These are phyloP conservation scores for Pseudanteris insignis DNA, from an alignment of 2,888 invertebrate genomes.

Conservation along the genomic window DNA sequence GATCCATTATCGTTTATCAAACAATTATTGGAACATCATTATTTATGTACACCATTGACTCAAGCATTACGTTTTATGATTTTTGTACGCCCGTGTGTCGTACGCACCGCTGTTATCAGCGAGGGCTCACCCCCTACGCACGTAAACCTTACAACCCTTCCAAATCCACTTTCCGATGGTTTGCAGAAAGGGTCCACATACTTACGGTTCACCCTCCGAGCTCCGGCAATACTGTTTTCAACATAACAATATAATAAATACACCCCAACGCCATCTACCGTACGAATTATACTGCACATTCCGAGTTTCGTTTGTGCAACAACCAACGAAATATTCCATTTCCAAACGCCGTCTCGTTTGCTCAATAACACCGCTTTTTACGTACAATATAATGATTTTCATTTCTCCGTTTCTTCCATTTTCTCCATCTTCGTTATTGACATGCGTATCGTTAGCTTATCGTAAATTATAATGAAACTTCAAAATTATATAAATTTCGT, in stretches of 20 bases:
- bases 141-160: conserved; percentile 29
- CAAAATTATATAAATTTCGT: too few species aligned
- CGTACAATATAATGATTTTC: too few species aligned
- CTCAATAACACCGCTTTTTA: background rate
- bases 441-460: background rate
- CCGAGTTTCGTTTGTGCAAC: conserved; percentile 1
- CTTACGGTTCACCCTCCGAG: conserved; percentile 17
- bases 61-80: conserved; percentile 8
- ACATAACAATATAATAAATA: conserved; percentile 24
- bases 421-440: too few species aligned
- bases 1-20: background rate
- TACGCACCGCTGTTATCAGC: conserved; percentile 17
- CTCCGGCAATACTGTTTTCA: conserved; percentile 24
- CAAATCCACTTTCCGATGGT: conserved; percentile 14
- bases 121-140: conserved; percentile 11
- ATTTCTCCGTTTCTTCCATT: too few species aligned
- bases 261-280: background rate
- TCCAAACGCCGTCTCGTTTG: background rate
- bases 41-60: conserved; percentile 5
- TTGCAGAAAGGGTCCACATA: conserved; percentile 19
- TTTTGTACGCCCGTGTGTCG: conserved; percentile 4
- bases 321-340: background rate
- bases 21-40: background rate
- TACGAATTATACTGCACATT: background rate
- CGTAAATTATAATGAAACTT: too few species aligned